Conservation (phyloP, 2,888 invertebrate genomes). For the Acronicta aceris region DNA sequence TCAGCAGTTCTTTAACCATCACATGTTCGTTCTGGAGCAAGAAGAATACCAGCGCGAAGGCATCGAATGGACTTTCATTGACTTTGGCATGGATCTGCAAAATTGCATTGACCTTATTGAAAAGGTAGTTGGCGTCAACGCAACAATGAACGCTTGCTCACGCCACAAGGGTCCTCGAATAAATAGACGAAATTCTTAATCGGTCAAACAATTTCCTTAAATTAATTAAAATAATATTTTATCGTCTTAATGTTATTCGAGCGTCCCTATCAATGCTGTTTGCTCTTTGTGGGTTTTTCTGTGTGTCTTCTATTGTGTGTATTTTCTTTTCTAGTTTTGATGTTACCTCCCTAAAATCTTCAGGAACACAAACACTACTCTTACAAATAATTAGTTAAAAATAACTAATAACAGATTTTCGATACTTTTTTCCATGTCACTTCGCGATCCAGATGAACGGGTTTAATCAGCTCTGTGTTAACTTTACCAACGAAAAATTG, state of each 20-base stretch:
- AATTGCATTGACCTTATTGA: slow-evolving; percentile 98
- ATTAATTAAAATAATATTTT: slow-evolving; percentile 1
- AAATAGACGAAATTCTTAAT: slow-evolving; percentile 36
- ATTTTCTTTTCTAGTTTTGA: slow-evolving; percentile 61
- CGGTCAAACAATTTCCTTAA: slow-evolving; percentile 2
- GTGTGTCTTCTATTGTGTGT: slow-evolving; percentile 76
- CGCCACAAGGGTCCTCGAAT: slow-evolving; percentile 79
- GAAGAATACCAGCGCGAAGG: slow-evolving; percentile 98
- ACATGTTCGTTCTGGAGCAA: slow-evolving; percentile 99
- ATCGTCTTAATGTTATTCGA: slow-evolving; percentile 67
- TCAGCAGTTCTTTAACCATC: slow-evolving; percentile 99
- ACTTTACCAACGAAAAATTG: slow-evolving; percentile 98
- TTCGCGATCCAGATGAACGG: slow-evolving; percentile 93
- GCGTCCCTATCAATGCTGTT: slow-evolving; percentile 78
- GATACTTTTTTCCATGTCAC: slow-evolving; percentile 75
- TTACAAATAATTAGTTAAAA: slow-evolving; percentile 46
- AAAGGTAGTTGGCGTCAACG: slow-evolving; percentile 93
- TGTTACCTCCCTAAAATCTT: slow-evolving; percentile 59
- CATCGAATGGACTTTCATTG: slow-evolving; percentile 98
- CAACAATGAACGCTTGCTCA: slow-evolving; percentile 86
- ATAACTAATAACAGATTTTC: slow-evolving; percentile 58
- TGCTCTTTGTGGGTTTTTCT: slow-evolving; percentile 69
- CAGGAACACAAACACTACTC: slow-evolving; percentile 53
- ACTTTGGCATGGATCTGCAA: slow-evolving; percentile 98
- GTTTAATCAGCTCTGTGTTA: slow-evolving; percentile 98